A percentile compares a stretch with the other conserved stretches of the same genome.
Evolutionary conservation across 2,797 vertebrate species (phyloP).

Genomic region (Cossypha heuglini): DNA sequence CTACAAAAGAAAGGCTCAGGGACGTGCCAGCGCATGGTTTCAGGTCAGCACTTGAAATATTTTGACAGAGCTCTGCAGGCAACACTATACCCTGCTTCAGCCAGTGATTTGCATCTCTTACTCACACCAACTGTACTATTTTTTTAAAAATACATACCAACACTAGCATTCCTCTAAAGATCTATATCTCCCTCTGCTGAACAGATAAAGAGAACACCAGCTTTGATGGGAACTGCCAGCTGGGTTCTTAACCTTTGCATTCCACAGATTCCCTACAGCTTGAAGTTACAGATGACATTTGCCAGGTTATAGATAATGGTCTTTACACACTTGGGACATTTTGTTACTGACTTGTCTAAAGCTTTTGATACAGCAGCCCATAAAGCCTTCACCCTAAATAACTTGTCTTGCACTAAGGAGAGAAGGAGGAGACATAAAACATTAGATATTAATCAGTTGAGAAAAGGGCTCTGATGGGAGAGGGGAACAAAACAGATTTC

Average conservation of each 20-base stretch:
- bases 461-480: constrained; percentile 2
- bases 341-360: constrained; percentile 66
- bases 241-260: constrained; percentile 39
- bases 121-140: not conserved
- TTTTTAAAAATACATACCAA: not conserved
- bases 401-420: constrained; percentile 11
- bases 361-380: constrained; percentile 64
- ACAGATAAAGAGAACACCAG: constrained; percentile 38
- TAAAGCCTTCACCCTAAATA: constrained; percentile 55
- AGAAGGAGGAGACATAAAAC: constrained; percentile 32
- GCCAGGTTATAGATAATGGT: constrained; percentile 49
- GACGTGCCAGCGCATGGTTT: not conserved
- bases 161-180: constrained; percentile 34
- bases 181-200: constrained; percentile 58
- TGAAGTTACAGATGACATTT: constrained; percentile 66
- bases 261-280: constrained; percentile 23
- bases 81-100: not conserved
- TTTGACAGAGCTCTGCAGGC: not conserved
- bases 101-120: not conserved
- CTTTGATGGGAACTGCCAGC: not conserved
- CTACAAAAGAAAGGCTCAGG: not conserved
- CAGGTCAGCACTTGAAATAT: not conserved
- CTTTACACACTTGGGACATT: constrained; percentile 44
- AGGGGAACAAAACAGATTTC: not conserved
- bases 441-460: constrained; percentile 49